These are phyloP conservation scores for Egretta garzetta DNA, from an alignment of 2,113 vertebrate genomes.

Conservation along the genomic window DNA sequence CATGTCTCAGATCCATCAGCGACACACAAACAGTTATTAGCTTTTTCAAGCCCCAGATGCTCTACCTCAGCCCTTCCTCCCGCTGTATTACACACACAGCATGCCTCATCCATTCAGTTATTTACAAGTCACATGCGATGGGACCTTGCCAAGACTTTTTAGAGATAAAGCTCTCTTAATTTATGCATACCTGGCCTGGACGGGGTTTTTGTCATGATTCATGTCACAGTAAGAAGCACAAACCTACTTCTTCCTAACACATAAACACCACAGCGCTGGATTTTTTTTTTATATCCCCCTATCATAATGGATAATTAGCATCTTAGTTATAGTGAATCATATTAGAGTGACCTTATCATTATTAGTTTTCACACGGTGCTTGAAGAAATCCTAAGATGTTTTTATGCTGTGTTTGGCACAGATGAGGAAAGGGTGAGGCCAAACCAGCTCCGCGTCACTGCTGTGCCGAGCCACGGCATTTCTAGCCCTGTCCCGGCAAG, in stretches of 20 bases:
- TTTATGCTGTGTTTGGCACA: background rate
- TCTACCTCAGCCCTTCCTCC: background rate
- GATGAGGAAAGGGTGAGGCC: background rate
- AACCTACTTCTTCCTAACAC: background rate
- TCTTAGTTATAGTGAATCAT: background rate
- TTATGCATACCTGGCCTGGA: background rate
- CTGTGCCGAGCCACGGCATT: background rate
- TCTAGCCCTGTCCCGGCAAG: background rate
- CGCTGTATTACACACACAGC: accelerated
- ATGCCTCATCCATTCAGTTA: background rate
- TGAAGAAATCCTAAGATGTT: background rate
- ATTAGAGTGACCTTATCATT: background rate
- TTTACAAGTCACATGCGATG: background rate
- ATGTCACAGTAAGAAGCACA: background rate
- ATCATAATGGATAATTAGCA: background rate
- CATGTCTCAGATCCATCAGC: background rate
- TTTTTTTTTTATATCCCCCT: background rate
- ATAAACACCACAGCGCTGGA: background rate
- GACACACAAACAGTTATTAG: background rate
- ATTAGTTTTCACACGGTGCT: background rate
- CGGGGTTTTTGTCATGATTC: background rate
- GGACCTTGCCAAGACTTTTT: background rate
- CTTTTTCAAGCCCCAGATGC: background rate
- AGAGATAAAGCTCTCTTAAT: background rate
- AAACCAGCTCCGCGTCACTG: background rate